Evolutionary conservation across 2,797 vertebrate genomes (phyloP), one percentile per base, ranked within the genome.

Genomic region (Poeciliopsis gracilis): DNA sequence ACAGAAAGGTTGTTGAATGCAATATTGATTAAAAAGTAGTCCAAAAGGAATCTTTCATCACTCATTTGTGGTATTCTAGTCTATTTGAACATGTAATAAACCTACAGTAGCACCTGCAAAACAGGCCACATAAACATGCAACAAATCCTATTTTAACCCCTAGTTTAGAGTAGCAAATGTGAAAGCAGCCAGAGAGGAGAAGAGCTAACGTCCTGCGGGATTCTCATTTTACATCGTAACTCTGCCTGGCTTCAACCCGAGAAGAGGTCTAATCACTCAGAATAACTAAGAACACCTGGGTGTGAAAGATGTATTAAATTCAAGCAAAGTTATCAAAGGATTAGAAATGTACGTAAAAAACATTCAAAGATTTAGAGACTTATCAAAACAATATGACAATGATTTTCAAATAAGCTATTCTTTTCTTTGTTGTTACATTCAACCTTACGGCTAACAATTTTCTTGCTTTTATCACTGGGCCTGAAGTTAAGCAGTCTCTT

Each of bases 401-500:
- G 2, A 57, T 12, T 70, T 75, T 71, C 36, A 0, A 18, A 61
- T 59, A 45, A 63, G 9, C 53, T 51, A 4, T 71, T 75, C 67
- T 77, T 23, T 78, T 46, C 78, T 7, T 43, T 23, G 45, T 47
- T 36, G 20, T 23, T 49, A 25, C 75, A 12, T 46, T 30, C 75
- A 73, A 13, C 43, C 67, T 71, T 46, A 10, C 45, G 73, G 55
- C 77, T 80, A 55, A 70, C 67, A 79, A 63, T 49, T 67, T 63
- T 79, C 5, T 0, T 7, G 2, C 23, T 41, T 78, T 71, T 49
- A 77, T 49, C 77, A 45, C 72, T 25, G 16, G 72, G 55, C 30
- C 73, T 25, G 78, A 55, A 69, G 85, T 86, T 86, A 87, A 89
- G 53, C 20, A 2, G 67, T 36, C 61, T 74, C 71, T 81, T 55